Evolutionary conservation across 2,888 invertebrate species (phyloP), one percentile per base, ranked within the genome.

Genomic region (Cantharis rustica): DNA sequence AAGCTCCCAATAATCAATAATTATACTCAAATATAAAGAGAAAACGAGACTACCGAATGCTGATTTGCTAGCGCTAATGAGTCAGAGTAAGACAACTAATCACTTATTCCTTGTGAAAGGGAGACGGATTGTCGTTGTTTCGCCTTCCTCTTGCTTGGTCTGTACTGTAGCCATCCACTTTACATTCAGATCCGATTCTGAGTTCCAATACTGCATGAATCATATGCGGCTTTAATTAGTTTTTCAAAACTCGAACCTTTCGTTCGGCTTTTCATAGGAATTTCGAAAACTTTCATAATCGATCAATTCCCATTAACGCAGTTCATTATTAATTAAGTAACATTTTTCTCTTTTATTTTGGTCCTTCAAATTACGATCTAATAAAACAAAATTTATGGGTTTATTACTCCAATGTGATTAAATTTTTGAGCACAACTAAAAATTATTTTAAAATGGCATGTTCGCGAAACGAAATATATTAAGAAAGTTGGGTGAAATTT

Each of bases 1-100:
- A 86, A 86, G 86, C 89, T 86, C 89, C 87, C 89, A 88, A 90
- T 90, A 90, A 90, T 90, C 90, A 90, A 90, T 90, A 90, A 90
- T 90, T 90, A 90, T 90, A 89, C 90, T 89, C 89, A 90, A 90
- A 90, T 90, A 90, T 90, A 90, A 90, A 89, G 89, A 89, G 87
- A 88, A 86, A 88, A 87, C 76, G 86, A 86, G 87, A 84, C 84
- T 83, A 83, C 83, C 85, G 85, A 86, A 86, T 86, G 86, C 87
- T 85, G 86, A 86, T 86, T 86, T 83, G 82, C 80, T 75, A 73
- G 79, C 79, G 79, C 79, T 82, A 82, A 81, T 82, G 86, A 81
- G 83, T 78, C 80, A 83, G 84, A 82, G 84, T 80, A 83, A 84
- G 82, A 79, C 73, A 72, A 75, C 73, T 71, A 77, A 78, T 75